A percentile compares a stretch with the other conserved stretches of the same genome.
These are phyloP conservation scores for Astropecten irregularis DNA, from an alignment of 53 echinoderm and acorn worm species.

Conservation along the genomic window DNA sequence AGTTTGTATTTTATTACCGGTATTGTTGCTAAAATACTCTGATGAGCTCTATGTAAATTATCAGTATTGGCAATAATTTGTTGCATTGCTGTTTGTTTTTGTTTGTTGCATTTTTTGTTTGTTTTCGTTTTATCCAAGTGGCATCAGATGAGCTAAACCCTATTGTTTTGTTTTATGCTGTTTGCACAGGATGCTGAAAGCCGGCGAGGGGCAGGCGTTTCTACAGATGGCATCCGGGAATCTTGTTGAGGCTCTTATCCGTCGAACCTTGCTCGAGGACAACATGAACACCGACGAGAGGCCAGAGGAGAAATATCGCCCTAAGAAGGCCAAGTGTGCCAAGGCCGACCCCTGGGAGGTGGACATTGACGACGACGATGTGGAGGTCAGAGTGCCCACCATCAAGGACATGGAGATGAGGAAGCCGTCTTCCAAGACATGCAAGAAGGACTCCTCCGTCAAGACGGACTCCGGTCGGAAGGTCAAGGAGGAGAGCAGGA, in stretches of 20 bases:
- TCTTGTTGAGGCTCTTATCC: conserved; percentile 92
- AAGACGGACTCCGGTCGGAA: conserved; percentile 24
- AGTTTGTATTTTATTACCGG: no score
- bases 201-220: conserved; percentile 77
- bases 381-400: conserved; percentile 20
- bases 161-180: not conserved
- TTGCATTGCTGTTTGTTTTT: not conserved
- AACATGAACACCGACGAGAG: conserved; percentile 48
- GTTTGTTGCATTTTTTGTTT: not conserved
- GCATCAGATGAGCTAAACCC: not conserved
- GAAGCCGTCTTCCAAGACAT: conserved; percentile 4
- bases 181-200: conserved; percentile 83
- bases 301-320: conserved; percentile 40
- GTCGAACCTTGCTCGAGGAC: conserved; percentile 89
- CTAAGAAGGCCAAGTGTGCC: not conserved
- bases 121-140: not conserved
- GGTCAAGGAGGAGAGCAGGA: conserved; percentile 57
- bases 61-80: not conserved
- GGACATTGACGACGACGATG: conserved; percentile 39
- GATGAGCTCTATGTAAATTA: no score
- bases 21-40: no score
- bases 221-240: conserved; percentile 93
- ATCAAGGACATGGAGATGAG: conserved; percentile 1
- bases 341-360: conserved; percentile 43
- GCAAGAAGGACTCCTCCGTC: conserved; percentile 12